phyloP scores from a whole-genome alignment of 1,140 invertebrate genomes.

The Melitaea cinxia region DNA sequence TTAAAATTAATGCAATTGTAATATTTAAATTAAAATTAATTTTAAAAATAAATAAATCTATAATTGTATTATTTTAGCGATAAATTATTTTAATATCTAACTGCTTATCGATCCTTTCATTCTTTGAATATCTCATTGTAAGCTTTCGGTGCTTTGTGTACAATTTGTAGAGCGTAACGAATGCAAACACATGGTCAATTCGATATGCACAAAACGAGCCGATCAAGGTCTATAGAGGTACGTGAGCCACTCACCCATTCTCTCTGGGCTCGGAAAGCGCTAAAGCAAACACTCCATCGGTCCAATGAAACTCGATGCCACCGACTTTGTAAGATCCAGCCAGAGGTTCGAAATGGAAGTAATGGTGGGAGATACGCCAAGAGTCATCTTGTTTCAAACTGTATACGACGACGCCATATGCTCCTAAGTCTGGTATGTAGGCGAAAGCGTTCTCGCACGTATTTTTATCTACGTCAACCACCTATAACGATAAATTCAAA shows the following conservation, averaged over 20 bases:
- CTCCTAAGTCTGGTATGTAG: slow-evolving; percentile 88
- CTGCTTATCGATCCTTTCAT: not conserved
- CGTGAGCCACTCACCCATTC: slow-evolving; percentile 73
- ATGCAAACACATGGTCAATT: slow-evolving; percentile 20
- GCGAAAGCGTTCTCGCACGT: slow-evolving; percentile 88
- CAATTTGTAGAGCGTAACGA: slow-evolving; percentile 26
- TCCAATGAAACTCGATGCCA: slow-evolving; percentile 90
- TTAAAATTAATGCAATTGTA: too few relatives aligned
- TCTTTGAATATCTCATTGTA: not conserved
- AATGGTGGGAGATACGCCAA: slow-evolving; percentile 90
- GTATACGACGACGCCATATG: slow-evolving; percentile 89
- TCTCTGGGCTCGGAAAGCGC: slow-evolving; percentile 83
- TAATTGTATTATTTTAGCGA: too few relatives aligned
- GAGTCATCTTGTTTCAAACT: slow-evolving; percentile 87
- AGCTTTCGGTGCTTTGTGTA: slow-evolving; percentile 18
- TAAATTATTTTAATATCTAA: too few relatives aligned
- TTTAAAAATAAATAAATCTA: too few relatives aligned
- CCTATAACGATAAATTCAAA: slow-evolving; percentile 55
- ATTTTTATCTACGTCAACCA: slow-evolving; percentile 85
- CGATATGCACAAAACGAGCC: slow-evolving; percentile 5
- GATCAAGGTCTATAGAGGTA: slow-evolving; percentile 9
- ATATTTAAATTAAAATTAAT: too few relatives aligned
- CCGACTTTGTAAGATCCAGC: slow-evolving; percentile 87
- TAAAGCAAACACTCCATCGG: slow-evolving; percentile 88
- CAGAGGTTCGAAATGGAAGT: slow-evolving; percentile 90